Evolutionary conservation across 2,113 vertebrate species (phyloP), one percentile per base, ranked within the genome.

Genomic region (Carassius auratus): DNA sequence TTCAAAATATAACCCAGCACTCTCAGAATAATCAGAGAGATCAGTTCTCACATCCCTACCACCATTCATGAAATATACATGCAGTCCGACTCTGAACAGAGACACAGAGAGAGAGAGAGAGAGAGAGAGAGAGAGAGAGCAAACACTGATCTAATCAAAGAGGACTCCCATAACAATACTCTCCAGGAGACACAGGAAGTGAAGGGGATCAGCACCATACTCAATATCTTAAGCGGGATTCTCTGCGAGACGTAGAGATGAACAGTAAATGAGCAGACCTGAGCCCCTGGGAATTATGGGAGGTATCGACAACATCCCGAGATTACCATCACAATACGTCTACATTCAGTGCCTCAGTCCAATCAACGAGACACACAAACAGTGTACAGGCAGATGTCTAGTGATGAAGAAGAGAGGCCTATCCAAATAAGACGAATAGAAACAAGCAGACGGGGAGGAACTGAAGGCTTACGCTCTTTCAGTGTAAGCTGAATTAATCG

Each of bases 31-130:
- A 36, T 12, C 17, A 50, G 74, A 2, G 23, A 75, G 23, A 55
- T 45, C 2, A 8, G 38, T 74, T 52, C 62, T 52, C 36, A 14
- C 15, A 42, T 61, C 14, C 45, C 38, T 21, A 62, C 45, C 12
- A 77, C 14, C 76, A 61, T 80, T 84, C 30, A 84, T 86, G 91
- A 92, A 92, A 91, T 48, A 77, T 82, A 57, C 76, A 84, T 77
- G 23, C 13, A 83, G 45, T 57, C 50, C 1, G 8, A 7, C 21
- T 75, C 38, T 50, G 73, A 8, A 76, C 45, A 23, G 76, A 62
- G 33, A 30, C 36, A 26, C 1, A 36, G 45, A 48, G 59, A 23
- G 76, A 62, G 33, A 30, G 36, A 26, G 1, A 36, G 45, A 48
- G 59, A 36, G 45, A 48, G 59, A 36, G 45, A 48, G 59, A 38